Evolutionary conservation across 1,140 invertebrate species (phyloP).

Genomic region (Drosophila sucinea): DNA sequence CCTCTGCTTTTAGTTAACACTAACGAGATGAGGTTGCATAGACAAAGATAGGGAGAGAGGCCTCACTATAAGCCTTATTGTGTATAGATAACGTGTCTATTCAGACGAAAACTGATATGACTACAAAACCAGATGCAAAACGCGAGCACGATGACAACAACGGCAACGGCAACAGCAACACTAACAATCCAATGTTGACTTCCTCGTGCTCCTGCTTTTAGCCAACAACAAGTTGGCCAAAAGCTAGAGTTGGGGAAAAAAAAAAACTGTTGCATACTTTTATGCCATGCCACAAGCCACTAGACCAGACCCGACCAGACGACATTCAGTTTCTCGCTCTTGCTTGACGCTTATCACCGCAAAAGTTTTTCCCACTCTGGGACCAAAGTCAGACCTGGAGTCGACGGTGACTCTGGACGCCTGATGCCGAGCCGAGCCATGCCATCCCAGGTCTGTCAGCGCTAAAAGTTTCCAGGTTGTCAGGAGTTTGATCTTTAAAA

Average conservation of each 20-base stretch:
- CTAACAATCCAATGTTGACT: conserved; percentile 43
- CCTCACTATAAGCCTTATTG: conserved; percentile 75
- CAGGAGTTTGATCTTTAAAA: conserved; percentile 42
- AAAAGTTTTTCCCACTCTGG: conserved; percentile 73
- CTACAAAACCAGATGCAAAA: conserved; percentile 57
- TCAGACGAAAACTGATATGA: conserved; percentile 76
- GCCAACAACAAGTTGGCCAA: conserved; percentile 64
- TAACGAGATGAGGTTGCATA: conserved; percentile 46
- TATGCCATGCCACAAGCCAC: conserved; percentile 48
- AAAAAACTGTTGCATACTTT: conserved; percentile 64
- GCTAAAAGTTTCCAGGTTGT: conserved; percentile 48
- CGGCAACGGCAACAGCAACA: conserved; percentile 28
- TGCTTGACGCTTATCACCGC: conserved; percentile 70
- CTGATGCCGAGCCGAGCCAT: conserved; percentile 4
- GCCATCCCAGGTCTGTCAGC: conserved; percentile 54
- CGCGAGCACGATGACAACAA: conserved; percentile 26
- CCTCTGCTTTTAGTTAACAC: conserved; percentile 26
- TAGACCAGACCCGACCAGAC: conserved; percentile 5
- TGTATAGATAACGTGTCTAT: conserved; percentile 79
- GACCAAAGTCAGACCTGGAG: conserved; percentile 34
- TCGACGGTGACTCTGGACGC: conserved; percentile 41
- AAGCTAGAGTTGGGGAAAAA: conserved; percentile 52
- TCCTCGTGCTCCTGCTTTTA: conserved; percentile 26
- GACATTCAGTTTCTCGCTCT: conserved; percentile 4
- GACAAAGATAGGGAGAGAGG: conserved; percentile 16